These are phyloP conservation scores for Acrocephalus scirpaceus DNA, from an alignment of 2,797 vertebrate species.

Conservation along the genomic window DNA sequence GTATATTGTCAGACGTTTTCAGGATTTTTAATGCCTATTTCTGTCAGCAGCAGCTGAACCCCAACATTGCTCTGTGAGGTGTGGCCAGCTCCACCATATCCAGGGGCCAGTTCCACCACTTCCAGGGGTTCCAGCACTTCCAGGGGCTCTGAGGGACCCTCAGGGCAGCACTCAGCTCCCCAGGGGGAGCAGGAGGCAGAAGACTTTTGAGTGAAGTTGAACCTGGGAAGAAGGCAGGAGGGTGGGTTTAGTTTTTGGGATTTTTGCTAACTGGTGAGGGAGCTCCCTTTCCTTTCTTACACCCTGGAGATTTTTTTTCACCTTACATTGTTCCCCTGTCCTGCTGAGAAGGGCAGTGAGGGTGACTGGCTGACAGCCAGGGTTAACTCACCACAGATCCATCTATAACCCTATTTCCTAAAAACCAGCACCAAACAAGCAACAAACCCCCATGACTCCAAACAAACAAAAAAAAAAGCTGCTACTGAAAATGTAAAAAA, in stretches of 20 bases:
- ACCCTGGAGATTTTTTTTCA: accelerated
- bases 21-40: neutral
- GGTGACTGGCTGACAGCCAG: neutral
- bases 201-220: accelerated
- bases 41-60: neutral
- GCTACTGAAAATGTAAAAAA: neutral
- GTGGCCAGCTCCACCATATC: neutral
- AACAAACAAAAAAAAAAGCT: neutral
- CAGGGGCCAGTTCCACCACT: no score
- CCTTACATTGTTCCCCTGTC: no score
- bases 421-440: neutral
- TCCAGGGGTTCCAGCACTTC: neutral
- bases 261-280: neutral
- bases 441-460: neutral
- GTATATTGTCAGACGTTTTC: neutral
- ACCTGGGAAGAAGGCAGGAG: neutral
- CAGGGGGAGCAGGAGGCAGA: neutral
- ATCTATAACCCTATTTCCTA: neutral
- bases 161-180: neutral
- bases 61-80: accelerated
- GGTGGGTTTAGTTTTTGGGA: neutral
- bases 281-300: neutral
- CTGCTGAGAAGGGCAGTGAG: neutral
- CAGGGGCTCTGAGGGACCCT: neutral
- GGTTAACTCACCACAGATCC: neutral